phyloP scores from a whole-genome alignment of 2,888 invertebrate genomes.

The Protodeltote pygarga region DNA sequence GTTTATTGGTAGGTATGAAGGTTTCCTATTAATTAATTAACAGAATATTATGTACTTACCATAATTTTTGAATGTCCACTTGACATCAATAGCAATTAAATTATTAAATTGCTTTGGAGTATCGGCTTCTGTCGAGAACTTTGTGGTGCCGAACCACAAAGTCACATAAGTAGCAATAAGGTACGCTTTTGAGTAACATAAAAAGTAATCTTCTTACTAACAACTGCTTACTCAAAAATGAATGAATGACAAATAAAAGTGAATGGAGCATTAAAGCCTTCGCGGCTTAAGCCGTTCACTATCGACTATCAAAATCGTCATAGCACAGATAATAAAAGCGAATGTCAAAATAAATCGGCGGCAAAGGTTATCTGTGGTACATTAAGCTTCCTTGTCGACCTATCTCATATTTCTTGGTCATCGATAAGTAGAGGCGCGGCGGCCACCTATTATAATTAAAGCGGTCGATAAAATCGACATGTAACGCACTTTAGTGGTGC shows the following conservation, averaged over 20 bases:
- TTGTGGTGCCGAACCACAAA: neutral
- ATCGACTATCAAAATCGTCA: constrained; percentile 47
- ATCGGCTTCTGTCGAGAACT: neutral
- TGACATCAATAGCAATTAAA: neutral
- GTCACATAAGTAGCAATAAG: neutral
- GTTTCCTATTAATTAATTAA: constrained; percentile 21
- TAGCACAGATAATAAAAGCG: constrained; percentile 55
- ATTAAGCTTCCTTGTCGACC: constrained; percentile 67
- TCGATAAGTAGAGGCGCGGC: constrained; percentile 64
- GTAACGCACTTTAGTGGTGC: constrained; percentile 66
- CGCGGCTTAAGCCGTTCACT: constrained; percentile 22
- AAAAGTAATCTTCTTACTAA: constrained; percentile 2
- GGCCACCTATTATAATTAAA: constrained; percentile 75
- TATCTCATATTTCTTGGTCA: constrained; percentile 65
- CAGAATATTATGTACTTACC: constrained; percentile 1
- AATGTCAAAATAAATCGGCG: constrained; percentile 62
- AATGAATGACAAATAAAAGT: constrained; percentile 41
- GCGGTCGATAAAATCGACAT: constrained; percentile 72
- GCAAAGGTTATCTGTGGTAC: constrained; percentile 60
- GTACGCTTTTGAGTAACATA: constrained; percentile 1
- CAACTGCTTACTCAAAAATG: constrained; percentile 20
- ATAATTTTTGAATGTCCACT: constrained; percentile 6
- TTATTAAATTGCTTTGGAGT: neutral
- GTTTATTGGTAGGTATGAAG: constrained; percentile 20
- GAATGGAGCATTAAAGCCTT: constrained; percentile 31